These are phyloP conservation scores for Epirrhoe alternata DNA, from an alignment of 2,888 invertebrate genomes.

Conservation along the genomic window DNA sequence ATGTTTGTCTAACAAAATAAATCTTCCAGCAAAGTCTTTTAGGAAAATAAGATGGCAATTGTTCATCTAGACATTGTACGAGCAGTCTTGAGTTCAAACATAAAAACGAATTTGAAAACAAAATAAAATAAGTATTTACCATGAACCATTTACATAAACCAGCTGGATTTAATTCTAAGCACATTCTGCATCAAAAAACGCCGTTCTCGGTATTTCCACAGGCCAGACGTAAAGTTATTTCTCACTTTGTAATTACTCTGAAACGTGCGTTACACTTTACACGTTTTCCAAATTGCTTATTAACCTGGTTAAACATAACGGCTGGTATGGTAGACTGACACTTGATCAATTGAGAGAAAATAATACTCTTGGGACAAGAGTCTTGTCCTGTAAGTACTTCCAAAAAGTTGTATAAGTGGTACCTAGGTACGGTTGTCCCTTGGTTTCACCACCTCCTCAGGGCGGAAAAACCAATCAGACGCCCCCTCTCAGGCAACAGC, in stretches of 20 bases:
- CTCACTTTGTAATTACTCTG: conserved; percentile 39
- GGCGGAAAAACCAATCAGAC: no score
- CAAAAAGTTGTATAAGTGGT: neutral
- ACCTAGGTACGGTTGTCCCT: no score
- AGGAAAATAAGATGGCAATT: no score
- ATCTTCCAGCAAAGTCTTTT: no score
- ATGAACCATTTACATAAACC: conserved; percentile 29
- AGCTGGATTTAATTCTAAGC: conserved; percentile 27
- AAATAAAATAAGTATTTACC: conserved; percentile 15
- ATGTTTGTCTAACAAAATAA: no score
- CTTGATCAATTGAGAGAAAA: conserved; percentile 1
- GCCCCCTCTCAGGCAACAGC: no score
- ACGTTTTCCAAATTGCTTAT: conserved; percentile 50
- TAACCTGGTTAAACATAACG: conserved; percentile 52
- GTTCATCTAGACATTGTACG: no score
- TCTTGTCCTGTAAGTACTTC: neutral
- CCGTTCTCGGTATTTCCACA: conserved; percentile 17
- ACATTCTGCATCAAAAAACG: conserved; percentile 20
- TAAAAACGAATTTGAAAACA: conserved; percentile 6
- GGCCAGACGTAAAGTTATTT: conserved; percentile 15
- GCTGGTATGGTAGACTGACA: conserved; percentile 30
- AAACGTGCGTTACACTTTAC: conserved; percentile 48
- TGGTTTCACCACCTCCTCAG: no score
- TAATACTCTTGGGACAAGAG: neutral
- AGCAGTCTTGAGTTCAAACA: neutral